Evolutionary conservation across 2,113 vertebrate species (phyloP).

Genomic region (Piprites chloris): DNA sequence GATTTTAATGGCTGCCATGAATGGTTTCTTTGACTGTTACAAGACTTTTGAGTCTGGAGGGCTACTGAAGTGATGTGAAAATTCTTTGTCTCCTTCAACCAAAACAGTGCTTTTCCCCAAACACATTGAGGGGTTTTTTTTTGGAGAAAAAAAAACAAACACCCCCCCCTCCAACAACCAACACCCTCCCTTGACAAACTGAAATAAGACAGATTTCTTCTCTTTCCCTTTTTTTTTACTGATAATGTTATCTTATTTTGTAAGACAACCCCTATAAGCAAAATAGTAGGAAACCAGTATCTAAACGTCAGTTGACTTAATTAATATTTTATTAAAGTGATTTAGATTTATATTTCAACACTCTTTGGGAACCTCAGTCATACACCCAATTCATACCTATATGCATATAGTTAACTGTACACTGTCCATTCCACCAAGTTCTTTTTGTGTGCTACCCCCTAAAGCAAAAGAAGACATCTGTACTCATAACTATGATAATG

Average conservation of each 20-base stretch:
- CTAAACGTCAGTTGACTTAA: not conserved
- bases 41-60: not conserved
- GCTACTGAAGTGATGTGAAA: not conserved
- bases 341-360: not conserved
- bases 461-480: not conserved
- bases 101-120: not conserved
- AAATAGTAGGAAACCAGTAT: not conserved
- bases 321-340: not conserved
- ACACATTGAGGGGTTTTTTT: too few relatives aligned
- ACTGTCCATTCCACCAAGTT: not conserved
- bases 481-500: not conserved
- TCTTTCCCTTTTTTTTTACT: not conserved
- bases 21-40: not conserved
- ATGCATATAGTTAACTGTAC: not conserved
- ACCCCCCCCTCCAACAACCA: too few relatives aligned
- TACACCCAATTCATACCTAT: not conserved
- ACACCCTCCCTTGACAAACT: not conserved
- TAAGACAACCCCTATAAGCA: accelerated
- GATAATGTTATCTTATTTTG: not conserved
- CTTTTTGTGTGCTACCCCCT: not conserved
- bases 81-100: not conserved
- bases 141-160: accelerated
- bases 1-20: not conserved
- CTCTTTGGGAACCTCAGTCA: not conserved
- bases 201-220: not conserved